A percentile compares a stretch with the other conserved stretches of the same genome.
Conservation (phyloP, 2,113 vertebrate genomes). For the Pterocles gutturalis region DNA sequence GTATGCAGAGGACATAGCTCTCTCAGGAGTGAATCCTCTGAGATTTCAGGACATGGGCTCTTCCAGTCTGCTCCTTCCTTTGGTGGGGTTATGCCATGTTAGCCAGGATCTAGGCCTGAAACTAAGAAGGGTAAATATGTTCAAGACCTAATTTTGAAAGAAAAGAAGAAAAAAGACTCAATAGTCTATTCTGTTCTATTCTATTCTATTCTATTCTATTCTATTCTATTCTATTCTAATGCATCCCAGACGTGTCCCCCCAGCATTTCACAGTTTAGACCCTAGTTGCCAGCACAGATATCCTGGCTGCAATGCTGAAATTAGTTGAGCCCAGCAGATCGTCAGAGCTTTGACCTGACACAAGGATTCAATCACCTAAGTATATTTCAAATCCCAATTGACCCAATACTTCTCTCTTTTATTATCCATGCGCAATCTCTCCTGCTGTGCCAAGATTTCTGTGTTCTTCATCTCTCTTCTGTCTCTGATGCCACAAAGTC, state of each 20-base stretch:
- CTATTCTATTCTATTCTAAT: neutral
- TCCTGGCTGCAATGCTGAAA: neutral
- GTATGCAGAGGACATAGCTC: neutral
- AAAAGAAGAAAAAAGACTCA: neutral
- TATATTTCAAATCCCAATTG: constrained; percentile 29
- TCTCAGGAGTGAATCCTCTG: neutral
- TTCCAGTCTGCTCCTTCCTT: neutral
- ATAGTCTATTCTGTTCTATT: neutral
- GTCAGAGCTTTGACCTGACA: neutral
- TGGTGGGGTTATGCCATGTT: neutral
- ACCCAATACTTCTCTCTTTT: constrained; percentile 19
- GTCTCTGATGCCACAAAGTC: constrained; percentile 58
- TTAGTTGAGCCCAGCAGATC: neutral
- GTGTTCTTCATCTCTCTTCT: constrained; percentile 49
- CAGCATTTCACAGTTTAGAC: neutral
- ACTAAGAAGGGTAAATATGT: neutral
- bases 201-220: neutral
- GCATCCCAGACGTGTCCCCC: neutral
- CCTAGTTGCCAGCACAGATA: neutral
- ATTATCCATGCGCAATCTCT: constrained; percentile 19
- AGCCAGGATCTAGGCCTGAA: neutral
- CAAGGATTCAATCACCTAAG: constrained; percentile 58
- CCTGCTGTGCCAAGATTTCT: constrained; percentile 53
- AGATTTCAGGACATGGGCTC: neutral
- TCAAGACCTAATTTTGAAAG: neutral